Base-by-base conservation (phyloP, 1,140 invertebrate species). In the Triops longicaudatus region DNA sequence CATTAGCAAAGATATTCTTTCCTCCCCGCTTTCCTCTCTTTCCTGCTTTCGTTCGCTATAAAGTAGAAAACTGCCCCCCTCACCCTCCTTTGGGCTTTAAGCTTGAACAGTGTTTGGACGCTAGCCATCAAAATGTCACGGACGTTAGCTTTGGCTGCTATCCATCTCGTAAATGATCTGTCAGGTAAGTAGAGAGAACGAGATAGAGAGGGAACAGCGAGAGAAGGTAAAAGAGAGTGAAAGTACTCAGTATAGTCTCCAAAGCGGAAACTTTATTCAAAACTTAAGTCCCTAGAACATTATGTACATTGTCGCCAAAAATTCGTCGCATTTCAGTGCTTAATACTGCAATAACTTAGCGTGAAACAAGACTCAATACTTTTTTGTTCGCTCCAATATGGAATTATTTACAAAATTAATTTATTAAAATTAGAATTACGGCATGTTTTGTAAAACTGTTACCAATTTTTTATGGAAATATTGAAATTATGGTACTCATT, bases 51-150 rank as follows among this genome's bases (percentile, higher is more conserved):
- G 2, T 37, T 7, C 31, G 31, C 31, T 2, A 37, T 17, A 63
- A 63, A 63, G 50, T 63, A 63, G 31, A 37, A 63, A 63, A 63
- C 0, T 63, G 50, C 50, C 50, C 10, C 50, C 14, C 50, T 37
- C 50, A 63, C 50, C 50, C 50, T 63, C n/a, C 31, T 37, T 37
- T 37, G 2, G 31, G 31, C 31, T 37, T 37, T 4, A 37, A 37
- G 31, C 31, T 37, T 37, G 31, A 37, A 63, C 44, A 17, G 50
- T 63, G 50, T 63, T 63, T 63, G 50, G 50, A 63, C 50, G 50
- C 50, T 63, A 63, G 50, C 50, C 50, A 63, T 63, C 50, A 63
- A 63, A 63, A 63, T 63, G 50, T 63, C 50, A 63, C 50, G 50
- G 50, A 63, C 50, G 50, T 63, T 63, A 63, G 50, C 50, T 63